Percentiles rank a stretch among this genome's conserved stretches.
Evolutionary conservation across 1,140 invertebrate species (phyloP).

Genomic region (Formica exsecta): DNA sequence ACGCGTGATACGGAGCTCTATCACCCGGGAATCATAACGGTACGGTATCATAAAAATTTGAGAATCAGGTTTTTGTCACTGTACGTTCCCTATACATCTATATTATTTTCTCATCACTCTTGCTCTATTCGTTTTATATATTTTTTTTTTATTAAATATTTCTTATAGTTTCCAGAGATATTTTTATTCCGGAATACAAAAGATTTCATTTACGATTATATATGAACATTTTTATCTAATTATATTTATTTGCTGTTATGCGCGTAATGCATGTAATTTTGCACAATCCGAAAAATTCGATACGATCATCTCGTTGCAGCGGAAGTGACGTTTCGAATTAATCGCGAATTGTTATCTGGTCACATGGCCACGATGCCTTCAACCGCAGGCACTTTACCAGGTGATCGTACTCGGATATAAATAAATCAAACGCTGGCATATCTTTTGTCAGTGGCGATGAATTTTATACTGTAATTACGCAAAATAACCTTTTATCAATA

Average conservation of each 20-base stretch:
- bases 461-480: neutral
- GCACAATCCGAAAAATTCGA: too few relatives aligned
- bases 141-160: neutral
- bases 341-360: slow-evolving; percentile 56
- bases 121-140: neutral
- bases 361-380: slow-evolving; percentile 56
- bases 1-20: too few relatives aligned
- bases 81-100: too few relatives aligned
- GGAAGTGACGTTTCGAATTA: slow-evolving; percentile 31
- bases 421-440: slow-evolving; percentile 28
- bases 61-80: too few relatives aligned
- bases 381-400: slow-evolving; percentile 43
- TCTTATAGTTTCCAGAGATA: neutral
- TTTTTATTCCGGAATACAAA: neutral
- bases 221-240: neutral
- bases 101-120: neutral
- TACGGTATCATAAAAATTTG: too few relatives aligned
- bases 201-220: neutral
- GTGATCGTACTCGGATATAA: slow-evolving; percentile 65
- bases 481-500: too few relatives aligned
- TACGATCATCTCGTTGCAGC: neutral
- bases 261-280: neutral
- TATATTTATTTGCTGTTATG: neutral
- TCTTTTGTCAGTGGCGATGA: slow-evolving; percentile 2
- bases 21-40: too few relatives aligned